Base-by-base conservation (phyloP, 2,888 invertebrate genomes). In the Lasioglossum figueresi region DNA sequence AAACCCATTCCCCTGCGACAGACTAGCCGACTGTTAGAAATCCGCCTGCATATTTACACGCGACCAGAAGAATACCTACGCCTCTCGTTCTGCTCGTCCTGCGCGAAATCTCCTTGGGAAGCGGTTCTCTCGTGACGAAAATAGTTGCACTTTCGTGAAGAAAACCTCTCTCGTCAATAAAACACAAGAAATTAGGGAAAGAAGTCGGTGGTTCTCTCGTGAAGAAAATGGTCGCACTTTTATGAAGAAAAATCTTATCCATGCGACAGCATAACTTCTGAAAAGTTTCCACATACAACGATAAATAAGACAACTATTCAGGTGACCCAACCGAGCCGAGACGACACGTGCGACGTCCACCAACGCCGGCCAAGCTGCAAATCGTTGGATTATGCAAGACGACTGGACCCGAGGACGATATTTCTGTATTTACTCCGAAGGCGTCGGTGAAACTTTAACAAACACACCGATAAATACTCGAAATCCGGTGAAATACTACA, bases 1-100 rank as follows among this genome's bases (percentile, higher is more conserved):
- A 80, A 77, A 85, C 74, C 80, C 78, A 63, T 82, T 87, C 85
- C 82, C 76, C 87, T 84, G 81, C 78, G 86, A 71, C 80, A 80
- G 40, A 78, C 84, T 56, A n/a, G 56, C 56, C 56, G 31, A 63
- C 63, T 34, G 63, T 89, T 88, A 87, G 76, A 86, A 83, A 74
- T 6, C 34, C 85, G 72, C 74, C 79, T 78, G 73, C 77, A 84
- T 88, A 78, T 80, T 79, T 82, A 4, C 82, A 63, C 34, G 63
- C 63, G 31, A 31, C 31, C 31, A 31, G 27, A 19, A 63, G 63
- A 63, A 63, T 34, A 31, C 16, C 31, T 6, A 8, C 63, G 16
- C 19, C 31, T 19, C 31, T 27, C 59, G 27, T 16, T 63, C 16
- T 59, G 12, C 27, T 52, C 1, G 52, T 56, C 12, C 56, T 56